Evolutionary conservation across 2,113 vertebrate species (phyloP), one percentile per base, ranked within the genome.

Genomic region (Noctilio leporinus): DNA sequence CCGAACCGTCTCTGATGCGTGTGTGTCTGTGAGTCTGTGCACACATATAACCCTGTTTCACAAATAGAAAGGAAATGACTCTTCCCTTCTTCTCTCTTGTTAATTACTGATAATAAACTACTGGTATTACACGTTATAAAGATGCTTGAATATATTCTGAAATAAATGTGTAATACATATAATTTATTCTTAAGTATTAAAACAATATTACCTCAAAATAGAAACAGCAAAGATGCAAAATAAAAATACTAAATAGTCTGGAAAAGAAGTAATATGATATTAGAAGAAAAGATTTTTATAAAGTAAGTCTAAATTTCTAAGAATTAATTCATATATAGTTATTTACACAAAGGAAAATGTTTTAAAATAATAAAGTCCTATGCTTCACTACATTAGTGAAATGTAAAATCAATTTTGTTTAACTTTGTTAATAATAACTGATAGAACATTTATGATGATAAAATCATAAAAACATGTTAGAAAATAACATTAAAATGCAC

Each of bases 321-420:
- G 95, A 88, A 43, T 83, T 70, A 75, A 57, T 83, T 92, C 80
- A 75, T 90, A 10, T 15, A 51, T 14, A 49, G 20, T 7, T 82
- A 8, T 86, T 75, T 91, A 24, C 43, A 90, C 3, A 43, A 43
- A 43, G 7, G 59, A 89, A 96, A 86, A 35, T 67, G 59, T 89
- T 94, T 95, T 93, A 67, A 92, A 93, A 93, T 86, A 76, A 77
- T 55, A 73, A 69, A 92, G 51, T 16, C 83, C 24, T 75, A 62
- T 47, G 43, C 87, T 67, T 86, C 17, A 83, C 38, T 94, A 89
- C 38, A 53, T 62, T 89, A 89, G 22, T 59, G 15, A 89, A 91
- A 40, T 15, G 40, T 87, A 96, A 78, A 83, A 83, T 95, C 33
- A 92, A 26, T 85, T 90, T 94, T 95, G 28, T 92, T 30, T 87